Conservation (phyloP, 2,888 invertebrate species). For the Psylliodes chrysocephalus region DNA sequence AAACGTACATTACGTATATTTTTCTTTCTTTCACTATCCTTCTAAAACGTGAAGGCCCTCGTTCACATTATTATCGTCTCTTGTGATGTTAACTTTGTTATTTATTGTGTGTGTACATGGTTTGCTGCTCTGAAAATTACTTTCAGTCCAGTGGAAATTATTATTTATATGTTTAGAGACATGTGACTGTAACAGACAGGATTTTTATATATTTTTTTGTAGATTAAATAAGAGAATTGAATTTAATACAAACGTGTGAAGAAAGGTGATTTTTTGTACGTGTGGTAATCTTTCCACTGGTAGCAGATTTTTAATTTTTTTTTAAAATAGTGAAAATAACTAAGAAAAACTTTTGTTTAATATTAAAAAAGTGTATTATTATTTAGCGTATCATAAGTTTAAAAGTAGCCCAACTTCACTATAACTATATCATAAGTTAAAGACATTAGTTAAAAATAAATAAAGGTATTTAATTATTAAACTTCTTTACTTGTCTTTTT, state of each 20-base stretch:
- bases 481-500: no score
- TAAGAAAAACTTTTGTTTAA: no score
- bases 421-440: no score
- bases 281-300: no score
- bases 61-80: slow-evolving; percentile 24
- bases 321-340: no score
- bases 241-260: not conserved
- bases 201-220: not conserved
- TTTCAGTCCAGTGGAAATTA: slow-evolving; percentile 22
- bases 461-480: no score
- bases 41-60: slow-evolving; percentile 19
- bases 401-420: no score
- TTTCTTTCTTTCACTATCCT: slow-evolving; percentile 5
- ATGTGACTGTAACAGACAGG: not conserved
- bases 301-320: no score
- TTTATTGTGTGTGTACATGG: slow-evolving; percentile 22
- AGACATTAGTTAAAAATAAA: no score
- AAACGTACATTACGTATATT: slow-evolving; percentile 1
- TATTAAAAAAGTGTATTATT: no score
- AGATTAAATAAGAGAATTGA: not conserved
- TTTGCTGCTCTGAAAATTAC: slow-evolving; percentile 19
- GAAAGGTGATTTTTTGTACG: no score
- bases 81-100: slow-evolving; percentile 30
- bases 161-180: slow-evolving; percentile 25
- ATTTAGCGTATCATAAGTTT: no score